Conservation (phyloP, 2,888 invertebrate species). For the Hybos culiciformis region DNA sequence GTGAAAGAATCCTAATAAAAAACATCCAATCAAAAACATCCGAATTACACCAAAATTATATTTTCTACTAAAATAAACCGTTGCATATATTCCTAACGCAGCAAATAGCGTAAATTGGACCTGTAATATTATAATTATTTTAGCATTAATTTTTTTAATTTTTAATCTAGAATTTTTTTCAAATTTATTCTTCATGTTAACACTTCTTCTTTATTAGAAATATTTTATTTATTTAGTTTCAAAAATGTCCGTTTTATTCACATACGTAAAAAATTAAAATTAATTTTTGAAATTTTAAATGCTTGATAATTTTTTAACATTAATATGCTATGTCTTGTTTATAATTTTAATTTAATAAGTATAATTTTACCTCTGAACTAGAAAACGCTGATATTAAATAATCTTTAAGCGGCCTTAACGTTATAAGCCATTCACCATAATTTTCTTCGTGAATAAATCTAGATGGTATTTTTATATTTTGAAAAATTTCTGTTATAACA, state of each 20-base stretch:
- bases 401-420: slow-evolving; percentile 18
- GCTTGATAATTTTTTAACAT: neutral
- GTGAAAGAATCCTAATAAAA: slow-evolving; percentile 22
- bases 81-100: slow-evolving; percentile 13
- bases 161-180: too few relatives aligned
- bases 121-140: too few relatives aligned
- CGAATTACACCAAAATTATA: slow-evolving; percentile 16
- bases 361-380: neutral
- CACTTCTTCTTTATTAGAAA: too few relatives aligned
- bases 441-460: slow-evolving; percentile 6
- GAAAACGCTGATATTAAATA: slow-evolving; percentile 13
- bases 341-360: neutral
- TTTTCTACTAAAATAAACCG: slow-evolving; percentile 19
- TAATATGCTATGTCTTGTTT: neutral
- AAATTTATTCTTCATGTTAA: too few relatives aligned
- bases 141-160: too few relatives aligned
- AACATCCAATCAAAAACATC: slow-evolving; percentile 16
- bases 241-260: too few relatives aligned
- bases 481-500: slow-evolving; percentile 21
- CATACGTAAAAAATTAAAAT: too few relatives aligned
- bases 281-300: too few relatives aligned
- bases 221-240: too few relatives aligned
- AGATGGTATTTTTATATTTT: slow-evolving; percentile 13
- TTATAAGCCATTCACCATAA: slow-evolving; percentile 11
- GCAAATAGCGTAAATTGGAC: too few relatives aligned